These are phyloP conservation scores for Lepidotrigona ventralis DNA, from an alignment of 1,140 invertebrate genomes.

Conservation along the genomic window DNA sequence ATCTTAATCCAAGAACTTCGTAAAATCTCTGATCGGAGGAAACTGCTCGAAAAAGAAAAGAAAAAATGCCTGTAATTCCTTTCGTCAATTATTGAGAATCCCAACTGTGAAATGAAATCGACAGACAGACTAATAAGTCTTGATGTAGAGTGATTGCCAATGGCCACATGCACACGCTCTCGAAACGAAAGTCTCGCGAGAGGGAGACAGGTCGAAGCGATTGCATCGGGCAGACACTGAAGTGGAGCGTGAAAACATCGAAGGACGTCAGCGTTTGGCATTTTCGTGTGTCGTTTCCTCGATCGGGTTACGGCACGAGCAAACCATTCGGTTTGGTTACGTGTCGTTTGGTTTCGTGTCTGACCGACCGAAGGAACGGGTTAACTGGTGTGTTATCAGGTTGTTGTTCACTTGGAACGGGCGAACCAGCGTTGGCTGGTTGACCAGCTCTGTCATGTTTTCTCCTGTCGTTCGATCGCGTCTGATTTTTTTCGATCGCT, in stretches of 20 bases:
- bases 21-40: no score
- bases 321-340: conserved; percentile 28
- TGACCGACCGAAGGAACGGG: not conserved
- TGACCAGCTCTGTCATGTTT: not conserved
- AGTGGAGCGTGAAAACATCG: conserved; percentile 60
- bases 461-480: not conserved
- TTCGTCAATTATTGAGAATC: not conserved
- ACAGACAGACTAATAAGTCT: not conserved
- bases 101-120: not conserved
- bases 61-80: no score
- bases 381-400: not conserved
- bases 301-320: conserved; percentile 23
- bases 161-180: conserved; percentile 8
- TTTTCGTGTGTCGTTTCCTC: conserved; percentile 54
- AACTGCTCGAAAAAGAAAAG: no score
- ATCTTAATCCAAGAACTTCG: no score
- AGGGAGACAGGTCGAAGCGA: conserved; percentile 26
- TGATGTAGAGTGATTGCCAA: conserved; percentile 7
- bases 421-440: not conserved
- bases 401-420: not conserved
- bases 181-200: conserved; percentile 55
- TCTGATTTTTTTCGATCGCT: not conserved
- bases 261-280: conserved; percentile 47
- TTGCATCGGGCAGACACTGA: conserved; percentile 13
- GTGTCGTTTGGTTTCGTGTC: conserved; percentile 8